Conservation (phyloP, 2,113 vertebrate genomes). For the Pardalotus punctatus region DNA sequence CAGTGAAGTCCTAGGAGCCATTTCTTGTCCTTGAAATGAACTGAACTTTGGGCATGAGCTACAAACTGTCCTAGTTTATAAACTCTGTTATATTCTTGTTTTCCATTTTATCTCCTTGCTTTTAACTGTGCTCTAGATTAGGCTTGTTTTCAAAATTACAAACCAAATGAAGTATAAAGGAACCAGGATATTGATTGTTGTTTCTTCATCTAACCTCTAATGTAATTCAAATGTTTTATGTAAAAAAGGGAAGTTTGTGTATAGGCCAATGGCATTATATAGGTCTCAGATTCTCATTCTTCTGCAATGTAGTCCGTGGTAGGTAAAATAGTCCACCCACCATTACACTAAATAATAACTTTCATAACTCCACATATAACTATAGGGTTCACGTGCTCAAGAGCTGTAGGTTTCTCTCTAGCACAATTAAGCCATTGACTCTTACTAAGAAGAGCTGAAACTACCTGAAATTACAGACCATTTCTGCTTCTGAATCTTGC, state of each 20-base stretch:
- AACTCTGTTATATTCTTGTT: background rate
- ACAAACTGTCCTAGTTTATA: background rate
- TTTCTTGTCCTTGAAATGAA: background rate
- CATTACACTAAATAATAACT: background rate
- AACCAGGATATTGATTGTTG: background rate
- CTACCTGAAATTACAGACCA: background rate
- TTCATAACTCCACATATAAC: background rate
- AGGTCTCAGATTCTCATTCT: background rate
- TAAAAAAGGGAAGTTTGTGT: background rate
- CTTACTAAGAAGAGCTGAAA: background rate
- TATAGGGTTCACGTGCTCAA: background rate
- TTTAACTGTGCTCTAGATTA: background rate
- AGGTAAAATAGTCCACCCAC: background rate
- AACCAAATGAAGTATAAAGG: background rate
- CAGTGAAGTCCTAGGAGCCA: background rate
- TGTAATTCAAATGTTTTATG: background rate
- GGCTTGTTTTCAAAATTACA: background rate
- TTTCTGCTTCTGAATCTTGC: background rate
- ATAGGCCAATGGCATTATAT: background rate
- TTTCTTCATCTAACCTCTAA: background rate
- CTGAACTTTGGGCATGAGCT: background rate
- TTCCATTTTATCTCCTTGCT: background rate
- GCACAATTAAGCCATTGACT: background rate
- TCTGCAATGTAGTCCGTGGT: background rate
- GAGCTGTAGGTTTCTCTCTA: background rate